Conservation (phyloP, 2,888 invertebrate genomes). For the Parasteatoda lunata region DNA sequence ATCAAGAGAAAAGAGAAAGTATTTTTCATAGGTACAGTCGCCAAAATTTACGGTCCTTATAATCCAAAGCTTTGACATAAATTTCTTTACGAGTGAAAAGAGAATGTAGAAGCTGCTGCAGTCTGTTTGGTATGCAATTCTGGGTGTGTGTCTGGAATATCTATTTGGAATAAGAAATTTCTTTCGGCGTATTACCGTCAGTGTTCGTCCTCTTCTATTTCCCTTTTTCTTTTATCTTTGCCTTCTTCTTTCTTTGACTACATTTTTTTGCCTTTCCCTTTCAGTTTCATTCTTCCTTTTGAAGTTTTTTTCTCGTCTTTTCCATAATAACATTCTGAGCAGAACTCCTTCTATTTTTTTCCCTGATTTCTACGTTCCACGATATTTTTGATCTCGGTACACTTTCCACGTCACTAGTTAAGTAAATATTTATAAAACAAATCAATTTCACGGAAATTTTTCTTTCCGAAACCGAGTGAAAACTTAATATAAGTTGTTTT, state of each 20-base stretch:
- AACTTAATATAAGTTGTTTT: no score
- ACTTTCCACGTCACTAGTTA: no score
- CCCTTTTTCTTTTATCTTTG: background rate
- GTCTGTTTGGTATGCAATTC: slow-evolving; percentile 49
- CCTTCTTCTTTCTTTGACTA: background rate
- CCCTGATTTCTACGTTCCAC: no score
- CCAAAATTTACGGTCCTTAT: slow-evolving; percentile 43
- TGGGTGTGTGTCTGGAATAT: slow-evolving; percentile 15
- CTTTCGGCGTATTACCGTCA: background rate
- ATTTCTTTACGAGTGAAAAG: slow-evolving; percentile 47
- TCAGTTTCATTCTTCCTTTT: no score
- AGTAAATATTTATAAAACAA: no score
- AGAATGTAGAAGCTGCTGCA: slow-evolving; percentile 12
- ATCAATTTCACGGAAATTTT: no score
- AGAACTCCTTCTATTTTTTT: no score
- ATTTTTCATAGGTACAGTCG: slow-evolving; percentile 23
- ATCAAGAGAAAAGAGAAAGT: slow-evolving; percentile 23
- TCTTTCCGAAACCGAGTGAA: no score
- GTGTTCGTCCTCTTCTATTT: background rate
- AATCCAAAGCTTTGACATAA: slow-evolving; percentile 48
- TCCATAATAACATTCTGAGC: no score
- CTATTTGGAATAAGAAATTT: slow-evolving; percentile 28
- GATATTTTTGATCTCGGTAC: no score
- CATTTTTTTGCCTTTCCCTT: no score
- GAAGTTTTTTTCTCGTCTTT: no score